phyloP scores from a whole-genome alignment of 92 coral and sea anemone species.

The Paragorgia papillata region DNA sequence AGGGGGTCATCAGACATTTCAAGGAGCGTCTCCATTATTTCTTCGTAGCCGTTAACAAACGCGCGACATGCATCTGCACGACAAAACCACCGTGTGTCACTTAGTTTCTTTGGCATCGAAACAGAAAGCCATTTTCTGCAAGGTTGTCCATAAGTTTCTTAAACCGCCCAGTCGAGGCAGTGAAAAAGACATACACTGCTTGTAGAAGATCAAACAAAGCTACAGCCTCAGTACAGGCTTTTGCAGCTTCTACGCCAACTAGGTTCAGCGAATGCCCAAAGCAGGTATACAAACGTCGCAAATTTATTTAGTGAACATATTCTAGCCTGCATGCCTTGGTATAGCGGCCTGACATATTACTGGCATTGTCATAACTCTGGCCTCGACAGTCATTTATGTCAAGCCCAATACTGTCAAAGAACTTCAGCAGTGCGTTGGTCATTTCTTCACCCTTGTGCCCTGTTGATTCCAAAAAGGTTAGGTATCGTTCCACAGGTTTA shows the following conservation, averaged over 20 bases:
- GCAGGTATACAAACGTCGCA: background rate
- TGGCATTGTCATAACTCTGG: background rate
- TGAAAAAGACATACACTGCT: background rate
- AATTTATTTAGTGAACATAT: background rate
- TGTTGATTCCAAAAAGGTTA: background rate
- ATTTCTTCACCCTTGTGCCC: background rate
- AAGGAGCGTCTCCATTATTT: background rate
- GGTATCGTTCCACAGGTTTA: background rate
- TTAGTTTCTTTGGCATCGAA: background rate
- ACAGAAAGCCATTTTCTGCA: background rate
- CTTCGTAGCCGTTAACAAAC: background rate
- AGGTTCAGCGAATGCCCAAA: constrained; percentile 1
- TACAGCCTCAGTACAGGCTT: background rate
- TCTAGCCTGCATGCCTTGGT: background rate
- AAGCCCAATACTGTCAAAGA: background rate
- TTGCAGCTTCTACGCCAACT: background rate
- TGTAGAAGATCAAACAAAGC: background rate
- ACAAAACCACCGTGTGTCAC: background rate
- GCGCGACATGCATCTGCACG: background rate
- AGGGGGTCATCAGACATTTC: background rate
- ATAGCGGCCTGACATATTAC: background rate
- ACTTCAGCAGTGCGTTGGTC: background rate
- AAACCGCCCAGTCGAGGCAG: background rate
- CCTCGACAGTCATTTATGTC: background rate
- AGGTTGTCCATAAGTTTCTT: background rate